Base-by-base conservation (phyloP, 1,140 invertebrate species). In the Araneus ventricosus region DNA sequence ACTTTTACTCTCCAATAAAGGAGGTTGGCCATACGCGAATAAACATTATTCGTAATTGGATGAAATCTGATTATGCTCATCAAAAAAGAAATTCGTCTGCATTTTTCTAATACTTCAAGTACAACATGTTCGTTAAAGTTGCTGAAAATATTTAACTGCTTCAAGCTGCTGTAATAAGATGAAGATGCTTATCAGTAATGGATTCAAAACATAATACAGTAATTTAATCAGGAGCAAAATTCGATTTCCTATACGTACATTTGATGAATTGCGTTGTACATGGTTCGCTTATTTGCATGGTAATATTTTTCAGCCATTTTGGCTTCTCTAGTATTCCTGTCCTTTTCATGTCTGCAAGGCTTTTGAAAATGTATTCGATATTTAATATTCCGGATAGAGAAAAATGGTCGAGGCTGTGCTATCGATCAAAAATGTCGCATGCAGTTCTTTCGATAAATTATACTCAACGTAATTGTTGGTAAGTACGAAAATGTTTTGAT, bases 371-470 rank as follows among this genome's bases (percentile, higher is more conserved):
- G 80, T 1, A 45, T 82, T 52, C 80, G 80, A 82, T 82, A 82
- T 45, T 45, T 82, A 82, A 45, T 82, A 82, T 45, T 82, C 80
- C n/a, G 39, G 41, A 52, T 41, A 45, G 41, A 82, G 41, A 82
- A 52, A 41, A 82, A 82, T 82, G 2, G 4, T 39, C n/a, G 8
- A n/a, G n/a, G n/a, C 7, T n/a, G 10, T 45, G 3, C 39, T 4
- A 82, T 82, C 80, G 80, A 82, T 82, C 80, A 82, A n/a, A 82
- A n/a, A 14, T 82, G 80, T 52, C 80, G n/a, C 8, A 27, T n/a
- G 4, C 24, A 45, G 39, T 41, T 52, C 37, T 82, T 82, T 17
- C 24, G 30, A 82, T 82, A n/a, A 17, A 75, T 75, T 37, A 3
- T 34, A 20, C 17, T 75, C 34, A 30, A 75, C 2, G 20, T 75